Evolutionary conservation across 2,888 invertebrate genomes (phyloP).

Genomic region (Drosophila mimetica): DNA sequence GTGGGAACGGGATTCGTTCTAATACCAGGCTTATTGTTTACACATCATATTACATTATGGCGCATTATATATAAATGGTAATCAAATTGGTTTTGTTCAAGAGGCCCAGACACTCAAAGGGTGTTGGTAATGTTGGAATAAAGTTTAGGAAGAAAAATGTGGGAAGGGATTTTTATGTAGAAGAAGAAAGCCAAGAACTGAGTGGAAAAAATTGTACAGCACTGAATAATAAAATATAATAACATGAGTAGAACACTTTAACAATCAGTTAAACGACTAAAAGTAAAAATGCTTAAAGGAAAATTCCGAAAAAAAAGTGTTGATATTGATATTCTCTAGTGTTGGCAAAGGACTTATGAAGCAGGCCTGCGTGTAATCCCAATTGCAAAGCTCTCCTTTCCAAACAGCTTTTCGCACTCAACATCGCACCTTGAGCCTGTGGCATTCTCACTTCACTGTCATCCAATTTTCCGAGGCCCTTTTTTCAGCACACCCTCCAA

Average conservation of each 20-base stretch:
- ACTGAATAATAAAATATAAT: too few relatives aligned
- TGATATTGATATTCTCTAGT: not conserved
- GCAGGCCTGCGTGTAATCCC: conserved; percentile 6
- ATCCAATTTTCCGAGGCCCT: conserved; percentile 9
- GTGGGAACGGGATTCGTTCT: conserved; percentile 28
- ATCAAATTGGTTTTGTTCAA: conserved; percentile 37
- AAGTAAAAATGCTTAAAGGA: too few relatives aligned
- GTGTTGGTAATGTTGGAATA: conserved; percentile 15
- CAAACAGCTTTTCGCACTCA: conserved; percentile 16
- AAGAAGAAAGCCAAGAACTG: not conserved
- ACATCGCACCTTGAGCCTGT: not conserved
- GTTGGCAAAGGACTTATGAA: conserved; percentile 8
- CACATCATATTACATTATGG: conserved; percentile 47
- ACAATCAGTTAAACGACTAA: too few relatives aligned
- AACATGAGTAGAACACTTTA: too few relatives aligned
- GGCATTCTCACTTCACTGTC: conserved; percentile 14
- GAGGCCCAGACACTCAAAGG: conserved; percentile 17
- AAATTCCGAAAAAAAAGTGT: too few relatives aligned
- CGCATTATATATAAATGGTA: conserved; percentile 35
- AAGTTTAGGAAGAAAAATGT: not conserved
- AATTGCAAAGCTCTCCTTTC: conserved; percentile 2
- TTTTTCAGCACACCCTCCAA: not conserved
- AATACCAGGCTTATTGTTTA: conserved; percentile 46
- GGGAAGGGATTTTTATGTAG: not conserved
- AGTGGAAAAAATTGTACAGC: not conserved